Evolutionary conservation across 1,140 invertebrate species (phyloP), one percentile per base, ranked within the genome.

Genomic region (Bicyclus anynana): DNA sequence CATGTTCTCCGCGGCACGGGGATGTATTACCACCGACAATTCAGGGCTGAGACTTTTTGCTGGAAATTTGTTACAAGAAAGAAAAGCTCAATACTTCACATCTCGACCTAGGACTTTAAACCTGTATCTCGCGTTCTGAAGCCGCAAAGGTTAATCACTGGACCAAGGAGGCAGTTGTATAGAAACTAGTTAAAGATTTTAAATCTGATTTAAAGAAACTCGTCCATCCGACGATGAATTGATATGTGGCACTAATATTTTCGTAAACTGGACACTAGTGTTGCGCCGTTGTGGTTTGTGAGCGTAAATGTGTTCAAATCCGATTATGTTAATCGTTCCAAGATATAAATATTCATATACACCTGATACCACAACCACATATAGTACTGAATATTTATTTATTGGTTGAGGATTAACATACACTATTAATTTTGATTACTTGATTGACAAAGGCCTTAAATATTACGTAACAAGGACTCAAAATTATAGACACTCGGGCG

Each of bases 291-390:
- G 50, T 29, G 17, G 26, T 26, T 21, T 48, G 40, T n/a, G n/a
- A n/a, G n/a, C n/a, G n/a, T 37, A 58, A 59, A 44, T 51, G 29
- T 27, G 38, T 26, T 44, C 35, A 47, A 59, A 59, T 52, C 49
- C 40, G 56, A 59, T 59, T 59, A 59, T 52, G 56, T 13, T 52
- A 59, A 59, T 59, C 27, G 23, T 23, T 46, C 12, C 12, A 26
- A 46, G 38, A 46, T 37, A 59, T 58, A 23, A 46, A 57, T 61
- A 57, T 58, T 42, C 37, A 59, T 54, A 42, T 44, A 21, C 40
- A 44, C 40, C 40, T 44, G 40, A 44, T 20, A 44, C 40, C 17
- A 20, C 20, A 44, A 18, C 4, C 40, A 44, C 20, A 44, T 18
- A 44, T 14, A 10, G 40, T 44, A 20, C 20, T 20, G 40, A 6